Conservation (phyloP, 1,140 invertebrate species). For the Drosophila pseudoobscura region DNA sequence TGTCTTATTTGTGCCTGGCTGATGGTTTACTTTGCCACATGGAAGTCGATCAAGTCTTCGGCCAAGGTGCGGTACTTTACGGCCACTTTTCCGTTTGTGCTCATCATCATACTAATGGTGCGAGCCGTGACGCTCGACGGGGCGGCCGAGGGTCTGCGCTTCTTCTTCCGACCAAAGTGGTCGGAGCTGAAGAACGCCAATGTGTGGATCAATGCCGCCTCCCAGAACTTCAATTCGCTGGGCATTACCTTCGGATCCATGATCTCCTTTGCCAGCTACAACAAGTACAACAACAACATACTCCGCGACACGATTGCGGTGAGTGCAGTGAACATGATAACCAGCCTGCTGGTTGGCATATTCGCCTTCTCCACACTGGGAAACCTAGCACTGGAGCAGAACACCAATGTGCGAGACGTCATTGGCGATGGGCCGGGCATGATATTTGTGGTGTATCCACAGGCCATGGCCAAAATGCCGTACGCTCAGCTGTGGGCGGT, state of each 20-base stretch:
- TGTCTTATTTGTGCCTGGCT: slow-evolving; percentile 94
- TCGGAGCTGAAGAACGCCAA: slow-evolving; percentile 91
- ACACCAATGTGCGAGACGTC: slow-evolving; percentile 90
- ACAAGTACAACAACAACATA: slow-evolving; percentile 95
- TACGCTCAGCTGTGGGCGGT: slow-evolving; percentile 93
- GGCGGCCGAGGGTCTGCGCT: slow-evolving; percentile 90
- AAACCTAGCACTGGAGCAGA: slow-evolving; percentile 92
- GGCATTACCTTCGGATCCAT: slow-evolving; percentile 96
- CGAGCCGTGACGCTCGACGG: slow-evolving; percentile 92
- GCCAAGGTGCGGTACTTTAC: slow-evolving; percentile 94
- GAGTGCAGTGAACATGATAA: slow-evolving; percentile 91
- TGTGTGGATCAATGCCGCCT: slow-evolving; percentile 95
- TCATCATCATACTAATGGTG: slow-evolving; percentile 91
- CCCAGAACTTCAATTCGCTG: slow-evolving; percentile 96
- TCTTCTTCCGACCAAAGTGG: slow-evolving; percentile 95
- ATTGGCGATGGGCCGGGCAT: slow-evolving; percentile 93
- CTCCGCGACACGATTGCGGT: slow-evolving; percentile 93
- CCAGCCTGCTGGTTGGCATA: slow-evolving; percentile 92
- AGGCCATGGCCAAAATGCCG: slow-evolving; percentile 95
- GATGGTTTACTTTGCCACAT: slow-evolving; percentile 95
- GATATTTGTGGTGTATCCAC: slow-evolving; percentile 95
- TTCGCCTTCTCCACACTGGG: slow-evolving; percentile 95
- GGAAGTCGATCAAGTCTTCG: slow-evolving; percentile 95
- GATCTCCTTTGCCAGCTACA: slow-evolving; percentile 97
- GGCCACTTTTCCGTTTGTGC: slow-evolving; percentile 91